Evolutionary conservation across 2,888 invertebrate genomes (phyloP).

Genomic region (Halictus ligatus): DNA sequence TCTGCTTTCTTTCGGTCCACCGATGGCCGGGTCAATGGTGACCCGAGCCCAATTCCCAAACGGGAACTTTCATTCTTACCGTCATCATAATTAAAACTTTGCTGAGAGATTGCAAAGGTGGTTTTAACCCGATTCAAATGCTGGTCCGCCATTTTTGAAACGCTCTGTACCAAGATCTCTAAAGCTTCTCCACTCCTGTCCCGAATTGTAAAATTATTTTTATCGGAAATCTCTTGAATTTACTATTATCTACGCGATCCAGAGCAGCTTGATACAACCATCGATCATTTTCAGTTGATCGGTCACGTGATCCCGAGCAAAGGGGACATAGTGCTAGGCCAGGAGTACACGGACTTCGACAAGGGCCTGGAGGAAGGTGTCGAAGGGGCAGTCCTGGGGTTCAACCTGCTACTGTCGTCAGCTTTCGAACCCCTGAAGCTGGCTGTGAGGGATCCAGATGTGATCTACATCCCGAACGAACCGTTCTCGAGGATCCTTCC

Average conservation of each 20-base stretch:
- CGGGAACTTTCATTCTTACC: neutral
- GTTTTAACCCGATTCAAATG: too few species aligned
- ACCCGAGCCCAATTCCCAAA: neutral
- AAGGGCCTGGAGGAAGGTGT: conserved; percentile 88
- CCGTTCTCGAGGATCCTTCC: conserved; percentile 25
- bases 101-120: neutral
- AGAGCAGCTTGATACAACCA: neutral
- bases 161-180: neutral
- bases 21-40: neutral
- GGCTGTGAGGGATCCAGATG: neutral
- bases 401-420: conserved; percentile 87
- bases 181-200: neutral
- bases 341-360: conserved; percentile 89
- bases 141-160: neutral
- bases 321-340: conserved; percentile 89
- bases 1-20: neutral
- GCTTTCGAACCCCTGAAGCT: conserved; percentile 82
- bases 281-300: conserved; percentile 85
- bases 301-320: conserved; percentile 86
- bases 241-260: neutral
- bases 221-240: neutral
- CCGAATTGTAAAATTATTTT: neutral
- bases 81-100: neutral
- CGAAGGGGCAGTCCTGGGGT: conserved; percentile 89
- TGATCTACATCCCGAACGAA: neutral